Evolutionary conservation across 1,140 invertebrate genomes (phyloP), one percentile per base, ranked within the genome.

Genomic region (Streblospio benedicti): DNA sequence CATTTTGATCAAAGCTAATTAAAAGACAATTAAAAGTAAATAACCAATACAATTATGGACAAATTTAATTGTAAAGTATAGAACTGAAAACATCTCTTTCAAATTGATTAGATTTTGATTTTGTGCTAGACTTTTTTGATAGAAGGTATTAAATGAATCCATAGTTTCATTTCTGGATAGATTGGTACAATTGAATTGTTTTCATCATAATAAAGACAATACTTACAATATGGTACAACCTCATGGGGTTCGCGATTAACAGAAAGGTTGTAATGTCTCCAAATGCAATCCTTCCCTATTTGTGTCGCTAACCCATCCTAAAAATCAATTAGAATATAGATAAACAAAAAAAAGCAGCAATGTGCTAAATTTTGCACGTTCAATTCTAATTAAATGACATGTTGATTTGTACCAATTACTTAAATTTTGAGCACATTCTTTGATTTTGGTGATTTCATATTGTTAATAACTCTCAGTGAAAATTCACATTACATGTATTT

Each of bases 1-100:
- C 75, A 76, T 75, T 63, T 76, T 76, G 20, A 74, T 66, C 43
- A 71, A 62, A 33, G 73, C 75, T 76, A 57, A 25, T 69, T 63
- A 30, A 60, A 31, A 32, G 57, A 14, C 25, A 41, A 55, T 20
- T 44, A 18, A 25, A 23, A 53, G n/a, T 4, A 28, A 5, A 25
- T 43, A 35, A 9, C 12, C 30, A 41, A 60, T 61, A 38, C n/a
- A 38, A 38, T 38, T n/a, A 38, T n/a, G n/a, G n/a, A 9, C 9
- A 38, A n/a, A 9, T 9, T 38, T 9, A 9, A 16, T 12, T 9
- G 12, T n/a, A 54, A n/a, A 3, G n/a, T 14, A 54, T 38, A 16
- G 16, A 3, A 18, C 25, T n/a, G 35, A 38, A 4, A 20, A n/a
- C 14, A 54, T 14, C 25, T 18, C 35, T 33, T 32, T 14, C 16